These are phyloP conservation scores for Tor tambroides DNA, from an alignment of 2,113 vertebrate species.

Conservation along the genomic window DNA sequence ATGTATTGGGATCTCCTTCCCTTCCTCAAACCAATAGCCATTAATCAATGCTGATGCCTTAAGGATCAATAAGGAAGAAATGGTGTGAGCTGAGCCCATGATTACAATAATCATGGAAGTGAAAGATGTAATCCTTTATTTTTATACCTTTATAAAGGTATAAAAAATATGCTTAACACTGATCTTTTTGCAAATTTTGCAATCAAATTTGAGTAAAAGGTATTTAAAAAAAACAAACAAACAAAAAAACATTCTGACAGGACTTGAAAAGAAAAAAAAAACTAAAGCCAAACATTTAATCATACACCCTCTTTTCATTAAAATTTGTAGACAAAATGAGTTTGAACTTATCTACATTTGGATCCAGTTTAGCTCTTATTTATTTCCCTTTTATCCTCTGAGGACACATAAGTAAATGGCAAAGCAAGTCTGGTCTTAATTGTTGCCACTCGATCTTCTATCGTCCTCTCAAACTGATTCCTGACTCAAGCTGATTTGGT, in stretches of 20 bases:
- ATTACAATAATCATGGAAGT: not conserved
- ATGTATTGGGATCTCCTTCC: conserved; percentile 22
- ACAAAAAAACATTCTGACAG: too few species aligned
- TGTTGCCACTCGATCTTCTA: conserved; percentile 12
- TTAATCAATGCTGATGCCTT: conserved; percentile 19
- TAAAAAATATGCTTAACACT: not conserved
- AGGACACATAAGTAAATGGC: conserved; percentile 4
- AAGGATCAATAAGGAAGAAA: conserved; percentile 39
- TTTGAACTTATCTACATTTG: conserved; percentile 20
- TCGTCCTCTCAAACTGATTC: not conserved
- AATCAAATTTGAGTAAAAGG: not conserved
- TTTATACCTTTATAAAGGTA: not conserved
- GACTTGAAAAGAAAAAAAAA: too few species aligned
- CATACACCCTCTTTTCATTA: not conserved
- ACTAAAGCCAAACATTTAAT: not conserved
- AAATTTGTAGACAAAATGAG: not conserved
- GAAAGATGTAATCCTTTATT: not conserved
- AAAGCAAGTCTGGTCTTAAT: conserved; percentile 22
- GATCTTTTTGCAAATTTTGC: not conserved
- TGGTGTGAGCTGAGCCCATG: not conserved
- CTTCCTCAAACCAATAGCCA: conserved; percentile 14
- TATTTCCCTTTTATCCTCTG: not conserved
- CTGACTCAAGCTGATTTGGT: conserved; percentile 3
- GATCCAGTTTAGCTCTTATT: conserved; percentile 19
- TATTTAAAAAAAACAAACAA: too few species aligned